These are phyloP conservation scores for Chromoteleia sp. DNA, from an alignment of 2,888 invertebrate genomes.

Conservation along the genomic window DNA sequence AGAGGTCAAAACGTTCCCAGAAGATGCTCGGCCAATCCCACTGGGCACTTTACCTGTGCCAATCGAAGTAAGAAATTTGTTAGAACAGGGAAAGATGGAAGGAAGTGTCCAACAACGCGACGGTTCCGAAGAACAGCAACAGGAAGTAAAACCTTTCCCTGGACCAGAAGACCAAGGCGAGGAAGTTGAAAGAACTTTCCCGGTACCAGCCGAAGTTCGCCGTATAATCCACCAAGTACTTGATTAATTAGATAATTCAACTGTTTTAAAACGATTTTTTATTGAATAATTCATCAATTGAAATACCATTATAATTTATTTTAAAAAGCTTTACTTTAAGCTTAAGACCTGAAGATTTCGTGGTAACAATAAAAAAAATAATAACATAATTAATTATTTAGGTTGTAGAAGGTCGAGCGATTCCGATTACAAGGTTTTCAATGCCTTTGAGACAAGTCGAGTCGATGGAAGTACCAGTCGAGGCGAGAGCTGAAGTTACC, in stretches of 20 bases:
- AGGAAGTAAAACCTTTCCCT: slow-evolving; percentile 78
- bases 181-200: slow-evolving; percentile 78
- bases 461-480: slow-evolving; percentile 79
- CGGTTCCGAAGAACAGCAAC: slow-evolving; percentile 74
- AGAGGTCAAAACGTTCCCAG: slow-evolving; percentile 81
- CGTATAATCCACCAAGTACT: slow-evolving; percentile 81
- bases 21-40: slow-evolving; percentile 78
- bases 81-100: slow-evolving; percentile 81
- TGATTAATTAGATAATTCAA: no score
- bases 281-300: no score
- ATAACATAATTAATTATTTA: no score
- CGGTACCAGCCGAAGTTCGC: slow-evolving; percentile 79
- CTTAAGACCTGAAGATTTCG: no score
- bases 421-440: slow-evolving; percentile 78
- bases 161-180: slow-evolving; percentile 79
- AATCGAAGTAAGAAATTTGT: slow-evolving; percentile 79
- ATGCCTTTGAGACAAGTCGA: slow-evolving; percentile 78
- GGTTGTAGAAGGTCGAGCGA: slow-evolving; percentile 81
- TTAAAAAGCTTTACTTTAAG: neutral
- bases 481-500: slow-evolving; percentile 79
- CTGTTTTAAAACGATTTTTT: no score
- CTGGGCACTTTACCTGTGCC: slow-evolving; percentile 79
- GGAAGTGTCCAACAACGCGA: slow-evolving; percentile 77
- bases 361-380: no score
- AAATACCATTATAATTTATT: neutral